These are phyloP conservation scores for Xiphophorus birchmanni DNA, from an alignment of 2,797 vertebrate genomes.

Conservation along the genomic window DNA sequence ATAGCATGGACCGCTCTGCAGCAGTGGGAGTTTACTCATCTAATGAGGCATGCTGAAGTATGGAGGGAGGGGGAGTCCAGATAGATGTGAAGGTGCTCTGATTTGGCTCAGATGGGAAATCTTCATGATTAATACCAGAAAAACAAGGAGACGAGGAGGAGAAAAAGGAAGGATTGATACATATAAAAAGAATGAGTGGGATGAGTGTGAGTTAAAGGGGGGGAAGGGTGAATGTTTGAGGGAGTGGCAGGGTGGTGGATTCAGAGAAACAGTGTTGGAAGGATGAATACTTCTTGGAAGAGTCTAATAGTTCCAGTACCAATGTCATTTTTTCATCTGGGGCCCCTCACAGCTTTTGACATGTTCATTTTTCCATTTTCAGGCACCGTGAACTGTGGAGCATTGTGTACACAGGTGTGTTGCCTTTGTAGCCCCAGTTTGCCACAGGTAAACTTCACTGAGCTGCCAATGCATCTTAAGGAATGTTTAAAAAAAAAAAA, in stretches of 20 bases:
- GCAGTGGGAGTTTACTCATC: slow-evolving; percentile 6
- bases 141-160: not conserved
- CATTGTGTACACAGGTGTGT: slow-evolving; percentile 11
- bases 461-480: not conserved
- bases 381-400: not conserved
- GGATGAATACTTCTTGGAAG: not conserved
- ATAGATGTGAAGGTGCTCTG: not conserved
- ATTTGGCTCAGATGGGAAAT: not conserved
- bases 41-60: slow-evolving; percentile 1
- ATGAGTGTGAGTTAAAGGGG: not conserved
- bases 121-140: not conserved
- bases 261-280: not conserved
- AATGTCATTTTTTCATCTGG: not conserved
- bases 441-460: not conserved
- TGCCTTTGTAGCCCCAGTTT: not conserved
- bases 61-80: not conserved
- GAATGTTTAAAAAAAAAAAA: not conserved
- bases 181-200: not conserved
- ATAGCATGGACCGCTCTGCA: not conserved
- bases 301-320: not conserved
- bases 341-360: slow-evolving; percentile 2
- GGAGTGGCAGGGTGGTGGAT: not conserved
- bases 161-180: not conserved
- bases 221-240: not conserved
- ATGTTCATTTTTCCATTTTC: not conserved